Evolutionary conservation across 2,113 vertebrate genomes (phyloP).

Genomic region (Sus scrofa): T2T-Sscrofa CM000822.6:9760001-9760500

Average conservation of each 20-base stretch:
- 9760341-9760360: neutral
- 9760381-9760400: neutral
- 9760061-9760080: too few relatives aligned
- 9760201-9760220: neutral
- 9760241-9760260: neutral
- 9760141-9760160: neutral
- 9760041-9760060: neutral
- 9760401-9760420: conserved; percentile 52
- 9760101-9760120: neutral
- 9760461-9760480: neutral
- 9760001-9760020: neutral
- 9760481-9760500: neutral
- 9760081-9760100: neutral
- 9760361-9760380: neutral
- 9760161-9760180: neutral
- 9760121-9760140: neutral
- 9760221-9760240: neutral
- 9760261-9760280: neutral
- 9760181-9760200: neutral
- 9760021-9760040: neutral
- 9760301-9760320: neutral
- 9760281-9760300: neutral
- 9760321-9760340: neutral
- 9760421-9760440: neutral
- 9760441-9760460: neutral